Conservation (phyloP, 1,140 invertebrate species). For the Drosophila teissieri region DNA sequence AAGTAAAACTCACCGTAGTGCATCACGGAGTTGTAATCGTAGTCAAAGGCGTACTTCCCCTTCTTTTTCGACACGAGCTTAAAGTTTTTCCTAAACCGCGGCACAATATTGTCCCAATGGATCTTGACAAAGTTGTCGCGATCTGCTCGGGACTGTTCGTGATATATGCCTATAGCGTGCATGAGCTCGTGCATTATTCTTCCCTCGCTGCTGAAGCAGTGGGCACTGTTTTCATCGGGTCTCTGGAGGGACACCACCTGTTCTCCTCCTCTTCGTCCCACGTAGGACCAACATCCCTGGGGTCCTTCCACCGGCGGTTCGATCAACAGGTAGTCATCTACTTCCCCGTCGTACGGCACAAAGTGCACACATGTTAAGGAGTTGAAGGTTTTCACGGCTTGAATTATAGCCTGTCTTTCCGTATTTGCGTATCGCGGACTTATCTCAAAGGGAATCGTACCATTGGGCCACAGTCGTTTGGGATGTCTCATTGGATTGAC, state of each 20-base stretch:
- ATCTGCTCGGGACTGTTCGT: constrained; percentile 93
- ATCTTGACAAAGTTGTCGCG: constrained; percentile 91
- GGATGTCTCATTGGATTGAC: constrained; percentile 86
- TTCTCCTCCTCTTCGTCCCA: constrained; percentile 88
- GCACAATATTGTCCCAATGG: constrained; percentile 90
- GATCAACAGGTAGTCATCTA: constrained; percentile 90
- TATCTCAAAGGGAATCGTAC: constrained; percentile 90
- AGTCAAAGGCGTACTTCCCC: constrained; percentile 88
- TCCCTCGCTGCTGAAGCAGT: constrained; percentile 89
- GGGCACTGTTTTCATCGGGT: constrained; percentile 87
- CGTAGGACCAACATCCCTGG: constrained; percentile 92
- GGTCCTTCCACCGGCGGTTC: constrained; percentile 88
- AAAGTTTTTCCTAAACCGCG: constrained; percentile 88
- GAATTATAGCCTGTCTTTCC: constrained; percentile 85
- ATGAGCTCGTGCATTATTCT: constrained; percentile 93
- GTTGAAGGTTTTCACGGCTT: constrained; percentile 89
- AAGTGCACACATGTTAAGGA: constrained; percentile 90
- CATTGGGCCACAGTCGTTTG: constrained; percentile 88
- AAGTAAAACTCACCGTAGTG: constrained; percentile 89
- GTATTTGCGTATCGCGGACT: constrained; percentile 87
- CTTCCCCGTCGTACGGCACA: constrained; percentile 87
- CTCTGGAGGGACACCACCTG: constrained; percentile 83
- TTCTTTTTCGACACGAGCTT: constrained; percentile 88
- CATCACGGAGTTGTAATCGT: constrained; percentile 91
- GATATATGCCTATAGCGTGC: constrained; percentile 93